Percentiles rank a stretch among this genome's conserved stretches.
phyloP scores from a whole-genome alignment of 2,113 vertebrate species.

The Dascyllus trimaculatus region DNA sequence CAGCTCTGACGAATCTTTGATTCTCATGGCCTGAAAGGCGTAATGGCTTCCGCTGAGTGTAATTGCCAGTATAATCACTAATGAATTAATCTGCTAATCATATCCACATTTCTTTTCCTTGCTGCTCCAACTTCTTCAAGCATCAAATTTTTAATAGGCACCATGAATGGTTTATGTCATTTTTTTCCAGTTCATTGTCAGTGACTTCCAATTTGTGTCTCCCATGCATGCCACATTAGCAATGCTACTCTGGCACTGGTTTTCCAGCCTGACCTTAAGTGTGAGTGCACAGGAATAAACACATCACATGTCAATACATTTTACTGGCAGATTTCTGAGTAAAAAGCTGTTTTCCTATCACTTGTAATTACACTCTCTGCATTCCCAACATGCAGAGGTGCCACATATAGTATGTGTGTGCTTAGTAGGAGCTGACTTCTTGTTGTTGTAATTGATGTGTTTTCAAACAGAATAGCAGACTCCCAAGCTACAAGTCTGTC shows the following conservation, averaged over 20 bases:
- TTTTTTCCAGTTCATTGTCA: constrained; percentile 23
- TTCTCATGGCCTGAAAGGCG: background rate
- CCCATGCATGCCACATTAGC: constrained; percentile 31
- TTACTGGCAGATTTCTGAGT: background rate
- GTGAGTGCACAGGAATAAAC: constrained; percentile 8
- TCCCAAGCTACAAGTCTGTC: background rate
- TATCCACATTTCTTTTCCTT: constrained; percentile 7
- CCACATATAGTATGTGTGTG: constrained; percentile 14
- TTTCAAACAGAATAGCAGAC: constrained; percentile 21
- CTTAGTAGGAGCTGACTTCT: background rate
- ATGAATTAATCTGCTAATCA: constrained; percentile 13
- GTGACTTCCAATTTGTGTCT: constrained; percentile 27
- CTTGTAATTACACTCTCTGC: constrained; percentile 36
- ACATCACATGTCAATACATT: constrained; percentile 1
- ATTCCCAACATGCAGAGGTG: constrained; percentile 31
- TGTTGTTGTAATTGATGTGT: constrained; percentile 19
- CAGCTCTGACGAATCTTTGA: background rate
- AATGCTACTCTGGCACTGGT: constrained; percentile 7
- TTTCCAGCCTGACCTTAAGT: constrained; percentile 10
- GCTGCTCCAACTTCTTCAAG: background rate
- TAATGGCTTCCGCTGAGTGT: constrained; percentile 8
- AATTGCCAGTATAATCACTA: constrained; percentile 27
- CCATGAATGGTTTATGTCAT: constrained; percentile 20
- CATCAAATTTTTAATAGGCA: constrained; percentile 18
- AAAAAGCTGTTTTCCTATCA: constrained; percentile 36